Evolutionary conservation across 2,113 vertebrate species (phyloP).

Genomic region (Plecturocebus donacophilus): DNA sequence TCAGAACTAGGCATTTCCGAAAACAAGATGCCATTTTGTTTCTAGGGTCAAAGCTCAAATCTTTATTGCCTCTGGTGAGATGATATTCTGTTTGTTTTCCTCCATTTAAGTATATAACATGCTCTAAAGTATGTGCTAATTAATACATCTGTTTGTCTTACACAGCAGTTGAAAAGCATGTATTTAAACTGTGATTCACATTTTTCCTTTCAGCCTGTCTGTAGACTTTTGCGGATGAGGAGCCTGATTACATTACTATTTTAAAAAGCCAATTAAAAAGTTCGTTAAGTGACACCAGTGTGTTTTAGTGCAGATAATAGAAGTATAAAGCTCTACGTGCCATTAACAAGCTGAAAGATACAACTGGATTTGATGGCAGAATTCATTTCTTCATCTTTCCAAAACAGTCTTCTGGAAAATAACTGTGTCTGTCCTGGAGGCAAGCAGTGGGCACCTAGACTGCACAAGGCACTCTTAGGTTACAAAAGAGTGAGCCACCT

Average conservation of each 20-base stretch:
- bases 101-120: slow-evolving; percentile 50
- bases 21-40: slow-evolving; percentile 55
- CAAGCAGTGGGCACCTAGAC: background rate
- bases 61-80: slow-evolving; percentile 55
- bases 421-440: background rate
- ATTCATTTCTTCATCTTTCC: slow-evolving; percentile 33
- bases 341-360: slow-evolving; percentile 42
- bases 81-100: slow-evolving; percentile 43
- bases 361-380: slow-evolving; percentile 20
- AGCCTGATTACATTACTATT: slow-evolving; percentile 65
- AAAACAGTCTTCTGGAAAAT: background rate
- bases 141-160: slow-evolving; percentile 77
- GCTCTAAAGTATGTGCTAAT: slow-evolving; percentile 66
- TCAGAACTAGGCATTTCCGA: background rate
- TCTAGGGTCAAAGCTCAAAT: slow-evolving; percentile 14
- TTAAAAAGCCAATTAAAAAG: slow-evolving; percentile 72
- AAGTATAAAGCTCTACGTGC: background rate
- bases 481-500: background rate
- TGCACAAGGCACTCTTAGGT: background rate
- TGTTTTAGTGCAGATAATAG: slow-evolving; percentile 51
- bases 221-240: slow-evolving; percentile 64
- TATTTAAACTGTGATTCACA: slow-evolving; percentile 76
- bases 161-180: slow-evolving; percentile 61
- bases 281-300: slow-evolving; percentile 61
- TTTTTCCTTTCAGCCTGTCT: slow-evolving; percentile 69